Conservation (phyloP, 2,888 invertebrate species). For the Artemia sinica region DNA sequence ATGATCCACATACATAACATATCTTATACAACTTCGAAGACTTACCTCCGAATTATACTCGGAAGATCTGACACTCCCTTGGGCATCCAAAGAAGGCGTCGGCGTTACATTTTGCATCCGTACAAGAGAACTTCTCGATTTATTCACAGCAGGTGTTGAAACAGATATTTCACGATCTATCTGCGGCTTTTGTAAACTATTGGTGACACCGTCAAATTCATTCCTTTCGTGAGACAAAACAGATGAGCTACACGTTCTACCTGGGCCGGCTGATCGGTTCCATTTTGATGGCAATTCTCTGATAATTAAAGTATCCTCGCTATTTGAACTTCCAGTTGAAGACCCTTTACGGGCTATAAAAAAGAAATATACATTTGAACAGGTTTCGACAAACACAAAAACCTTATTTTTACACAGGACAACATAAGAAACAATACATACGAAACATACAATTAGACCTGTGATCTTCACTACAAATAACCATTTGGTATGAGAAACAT, state of each 20-base stretch:
- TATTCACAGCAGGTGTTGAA: conserved; percentile 11
- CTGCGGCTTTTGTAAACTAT: background rate
- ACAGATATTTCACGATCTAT: background rate
- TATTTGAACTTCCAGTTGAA: background rate
- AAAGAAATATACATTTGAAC: too few relatives aligned
- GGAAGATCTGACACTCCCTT: background rate
- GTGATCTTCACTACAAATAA: too few relatives aligned
- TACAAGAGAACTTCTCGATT: background rate
- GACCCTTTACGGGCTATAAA: background rate
- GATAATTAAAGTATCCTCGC: background rate
- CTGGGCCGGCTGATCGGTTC: background rate
- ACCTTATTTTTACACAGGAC: too few relatives aligned
- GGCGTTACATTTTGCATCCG: background rate
- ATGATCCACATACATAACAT: too few relatives aligned
- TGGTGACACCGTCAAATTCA: background rate
- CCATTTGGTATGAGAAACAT: too few relatives aligned
- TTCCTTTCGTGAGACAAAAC: background rate
- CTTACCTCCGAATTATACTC: conserved; percentile 8
- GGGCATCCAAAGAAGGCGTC: background rate
- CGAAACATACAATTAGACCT: too few relatives aligned
- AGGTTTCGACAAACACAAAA: too few relatives aligned
- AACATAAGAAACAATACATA: too few relatives aligned
- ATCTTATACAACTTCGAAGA: background rate
- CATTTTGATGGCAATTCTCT: background rate
- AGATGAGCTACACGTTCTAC: background rate